Percentiles rank a stretch among this genome's conserved stretches.
phyloP scores from a whole-genome alignment of 2,113 vertebrate genomes.

The Lepus timidus region DNA sequence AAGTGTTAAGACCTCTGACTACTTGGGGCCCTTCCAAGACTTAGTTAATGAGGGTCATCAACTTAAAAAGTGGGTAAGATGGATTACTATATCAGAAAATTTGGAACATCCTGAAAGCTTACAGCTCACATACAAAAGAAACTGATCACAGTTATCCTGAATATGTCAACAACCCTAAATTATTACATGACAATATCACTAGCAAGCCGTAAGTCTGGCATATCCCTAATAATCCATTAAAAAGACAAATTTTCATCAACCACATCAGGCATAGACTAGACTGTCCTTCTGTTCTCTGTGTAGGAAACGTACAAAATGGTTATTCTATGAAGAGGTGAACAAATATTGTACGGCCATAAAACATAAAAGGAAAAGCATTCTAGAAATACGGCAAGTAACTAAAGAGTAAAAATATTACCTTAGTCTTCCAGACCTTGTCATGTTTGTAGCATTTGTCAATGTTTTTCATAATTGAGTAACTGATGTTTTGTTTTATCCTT shows the following conservation, averaged over 20 bases:
- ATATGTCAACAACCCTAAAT: constrained; percentile 39
- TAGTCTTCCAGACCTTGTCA: constrained; percentile 10
- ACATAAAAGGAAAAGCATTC: neutral
- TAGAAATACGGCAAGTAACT: neutral
- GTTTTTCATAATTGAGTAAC: neutral
- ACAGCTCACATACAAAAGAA: neutral
- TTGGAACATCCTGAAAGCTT: neutral
- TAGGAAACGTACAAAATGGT: constrained; percentile 22
- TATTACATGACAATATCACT: neutral
- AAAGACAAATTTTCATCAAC: constrained; percentile 46
- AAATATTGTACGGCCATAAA: constrained; percentile 9
- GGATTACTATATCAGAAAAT: neutral
- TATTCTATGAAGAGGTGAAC: neutral
- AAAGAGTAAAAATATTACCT: constrained; percentile 6
- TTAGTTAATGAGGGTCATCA: neutral
- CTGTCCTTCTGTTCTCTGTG: neutral
- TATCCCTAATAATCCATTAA: constrained; percentile 45
- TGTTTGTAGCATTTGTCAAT: neutral
- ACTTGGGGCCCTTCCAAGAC: neutral
- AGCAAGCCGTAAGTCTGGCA: constrained; percentile 9
- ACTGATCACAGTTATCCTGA: neutral
- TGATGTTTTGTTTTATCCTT: constrained; percentile 18
- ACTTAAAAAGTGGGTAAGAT: neutral
- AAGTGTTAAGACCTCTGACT: neutral
- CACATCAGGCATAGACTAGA: constrained; percentile 23